A percentile compares a stretch with the other conserved stretches of the same genome.
phyloP scores from a whole-genome alignment of 1,140 invertebrate species.

The Trialeurodes vaporariorum region DNA sequence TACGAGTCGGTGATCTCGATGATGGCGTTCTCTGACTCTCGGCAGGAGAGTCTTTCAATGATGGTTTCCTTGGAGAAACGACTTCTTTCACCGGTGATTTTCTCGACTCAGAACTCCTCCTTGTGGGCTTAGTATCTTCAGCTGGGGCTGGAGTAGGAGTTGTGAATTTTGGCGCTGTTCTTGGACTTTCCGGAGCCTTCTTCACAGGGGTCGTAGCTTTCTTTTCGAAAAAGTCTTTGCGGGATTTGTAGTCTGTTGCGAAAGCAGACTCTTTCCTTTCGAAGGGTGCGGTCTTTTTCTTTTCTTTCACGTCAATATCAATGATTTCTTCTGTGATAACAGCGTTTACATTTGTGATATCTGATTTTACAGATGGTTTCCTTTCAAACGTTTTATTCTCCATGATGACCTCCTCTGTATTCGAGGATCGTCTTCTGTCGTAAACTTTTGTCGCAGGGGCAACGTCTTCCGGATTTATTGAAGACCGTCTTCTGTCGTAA shows the following conservation, averaged over 20 bases:
- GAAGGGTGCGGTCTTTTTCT: conserved; percentile 15
- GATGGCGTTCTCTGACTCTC: conserved; percentile 2
- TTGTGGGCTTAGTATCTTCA: neutral
- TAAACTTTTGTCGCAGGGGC: neutral
- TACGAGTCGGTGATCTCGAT: neutral
- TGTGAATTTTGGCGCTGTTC: neutral
- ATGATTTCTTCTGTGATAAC: neutral
- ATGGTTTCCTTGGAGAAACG: conserved; percentile 22
- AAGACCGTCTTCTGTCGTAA: neutral
- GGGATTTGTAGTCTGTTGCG: neutral
- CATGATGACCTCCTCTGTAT: neutral
- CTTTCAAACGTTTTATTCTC: neutral
- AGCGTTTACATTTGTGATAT: neutral
- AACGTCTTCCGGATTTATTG: neutral
- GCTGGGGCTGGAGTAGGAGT: conserved; percentile 2
- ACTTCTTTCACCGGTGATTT: conserved; percentile 5
- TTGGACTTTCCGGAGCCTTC: neutral
- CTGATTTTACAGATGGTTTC: neutral
- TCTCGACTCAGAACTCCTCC: neutral
- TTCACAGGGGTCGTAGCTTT: neutral
- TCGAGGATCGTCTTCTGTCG: neutral
- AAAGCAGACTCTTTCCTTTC: conserved; percentile 12
- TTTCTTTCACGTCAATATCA: neutral
- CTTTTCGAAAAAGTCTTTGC: conserved; percentile 7
- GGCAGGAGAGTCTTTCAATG: conserved; percentile 23